Evolutionary conservation across 2,888 invertebrate species (phyloP), one percentile per base, ranked within the genome.

Genomic region (Leptinotarsa haldemani): DNA sequence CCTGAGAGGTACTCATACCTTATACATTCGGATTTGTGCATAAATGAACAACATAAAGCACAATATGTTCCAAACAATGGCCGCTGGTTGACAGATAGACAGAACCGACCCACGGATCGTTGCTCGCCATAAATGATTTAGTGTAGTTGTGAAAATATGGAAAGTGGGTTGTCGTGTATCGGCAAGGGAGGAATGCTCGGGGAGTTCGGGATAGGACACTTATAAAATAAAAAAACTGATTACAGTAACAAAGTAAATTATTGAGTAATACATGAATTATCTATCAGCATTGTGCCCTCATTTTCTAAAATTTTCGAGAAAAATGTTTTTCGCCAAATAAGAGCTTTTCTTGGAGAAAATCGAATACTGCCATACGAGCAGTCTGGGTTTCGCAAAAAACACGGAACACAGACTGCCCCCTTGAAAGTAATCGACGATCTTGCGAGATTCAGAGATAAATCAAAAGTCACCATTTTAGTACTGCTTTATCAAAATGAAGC

Each of bases 161-260:
- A 85, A 84, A 84, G 83, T 84, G 83, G 83, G 82, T 84, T 83
- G 83, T 81, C 82, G 80, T 83, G 83, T 83, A 82, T 82, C 69
- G 71, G 61, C 61, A 61, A 30, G 61, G 61, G 61, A 61, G 61
- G 15, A 56, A 56, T 22, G 25, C 22, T 20, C 20, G 18, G 15
- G 56, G 22, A 9, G n/a, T 30, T 18, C 16, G 61, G 58, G 16
- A 13, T 15, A 15, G 22, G 16, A 22, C 12, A 58, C 58, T 15
- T 9, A 16, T 16, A 30, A 61, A 30, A 61, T 30, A 18, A 61
- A 30, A 40, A 30, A n/a, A 61, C 30, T 16, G n/a, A 40, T 40
- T 40, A 40, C 3, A 40, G 40, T 9, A 40, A 40, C 40, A 40
- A 40, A 40, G 40, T 40, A 40, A 40, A 40, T 40, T 40, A 40